Percentiles rank a stretch among this genome's conserved stretches.
These are phyloP conservation scores for Copidosoma aretas DNA, from an alignment of 2,888 invertebrate genomes.

Conservation along the genomic window DNA sequence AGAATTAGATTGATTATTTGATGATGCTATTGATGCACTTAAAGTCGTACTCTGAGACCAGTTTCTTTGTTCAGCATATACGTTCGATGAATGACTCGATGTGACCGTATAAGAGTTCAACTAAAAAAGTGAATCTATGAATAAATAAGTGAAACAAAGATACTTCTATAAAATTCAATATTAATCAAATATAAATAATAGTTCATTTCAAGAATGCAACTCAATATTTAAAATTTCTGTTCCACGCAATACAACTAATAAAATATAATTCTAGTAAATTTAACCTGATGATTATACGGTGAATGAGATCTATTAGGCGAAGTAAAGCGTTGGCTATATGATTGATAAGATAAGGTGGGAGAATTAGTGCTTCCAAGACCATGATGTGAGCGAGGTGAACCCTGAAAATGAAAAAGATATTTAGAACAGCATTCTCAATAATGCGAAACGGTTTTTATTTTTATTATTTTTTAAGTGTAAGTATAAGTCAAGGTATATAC, in stretches of 20 bases:
- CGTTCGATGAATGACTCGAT: constrained; percentile 48
- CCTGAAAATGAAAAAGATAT: constrained; percentile 43
- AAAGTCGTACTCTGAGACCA: constrained; percentile 60
- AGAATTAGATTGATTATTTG: constrained; percentile 56
- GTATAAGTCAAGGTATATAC: too few species aligned
- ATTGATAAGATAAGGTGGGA: constrained; percentile 61
- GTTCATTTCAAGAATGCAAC: not conserved
- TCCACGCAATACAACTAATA: not conserved
- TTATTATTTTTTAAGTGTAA: too few species aligned
- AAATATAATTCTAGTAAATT: not conserved
- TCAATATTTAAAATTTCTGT: not conserved
- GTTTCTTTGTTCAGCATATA: constrained; percentile 59
- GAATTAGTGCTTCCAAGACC: constrained; percentile 59
- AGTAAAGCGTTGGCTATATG: constrained; percentile 61
- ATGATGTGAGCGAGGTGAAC: constrained; percentile 60
- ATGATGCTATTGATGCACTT: constrained; percentile 57
- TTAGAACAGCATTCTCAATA: too few species aligned
- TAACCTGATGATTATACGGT: constrained; percentile 57
- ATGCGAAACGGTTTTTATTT: too few species aligned
- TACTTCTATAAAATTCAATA: too few species aligned
- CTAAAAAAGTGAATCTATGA: not conserved
- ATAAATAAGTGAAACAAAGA: not conserved
- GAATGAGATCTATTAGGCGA: constrained; percentile 60
- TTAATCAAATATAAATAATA: not conserved
- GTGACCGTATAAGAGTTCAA: not conserved